Conservation (phyloP, 2,113 vertebrate species). For the Pan troglodytes region DNA sequence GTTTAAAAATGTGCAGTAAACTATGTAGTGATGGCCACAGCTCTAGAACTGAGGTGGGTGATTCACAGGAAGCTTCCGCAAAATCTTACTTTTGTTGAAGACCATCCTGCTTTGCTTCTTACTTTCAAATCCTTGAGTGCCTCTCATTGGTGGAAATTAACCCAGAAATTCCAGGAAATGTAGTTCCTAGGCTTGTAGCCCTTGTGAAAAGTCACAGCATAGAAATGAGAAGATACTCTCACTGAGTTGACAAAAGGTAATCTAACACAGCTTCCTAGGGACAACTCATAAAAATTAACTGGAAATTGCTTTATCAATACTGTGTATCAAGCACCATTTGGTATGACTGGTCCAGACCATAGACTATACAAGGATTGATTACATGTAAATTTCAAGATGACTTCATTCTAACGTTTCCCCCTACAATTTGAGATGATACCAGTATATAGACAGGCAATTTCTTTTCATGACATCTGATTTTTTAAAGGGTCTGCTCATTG, state of each 20-base stretch:
- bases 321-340: background rate
- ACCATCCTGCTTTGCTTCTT: background rate
- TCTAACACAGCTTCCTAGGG: background rate
- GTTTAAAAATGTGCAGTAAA: background rate
- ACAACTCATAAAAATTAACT: background rate
- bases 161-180: background rate
- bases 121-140: background rate
- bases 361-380: background rate
- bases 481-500: background rate
- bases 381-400: background rate
- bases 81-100: background rate
- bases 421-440: background rate
- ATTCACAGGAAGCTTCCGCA: background rate
- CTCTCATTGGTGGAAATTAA: background rate
- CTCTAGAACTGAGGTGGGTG: background rate
- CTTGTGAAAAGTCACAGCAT: fast-evolving
- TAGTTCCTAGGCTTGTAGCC: background rate
- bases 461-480: background rate
- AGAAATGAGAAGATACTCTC: background rate
- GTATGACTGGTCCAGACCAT: background rate
- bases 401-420: background rate
- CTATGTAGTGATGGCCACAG: background rate
- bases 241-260: background rate
- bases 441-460: background rate
- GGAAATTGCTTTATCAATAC: background rate